Conservation (phyloP, 2,113 vertebrate species). For the Drymodes brunneopygia region DNA sequence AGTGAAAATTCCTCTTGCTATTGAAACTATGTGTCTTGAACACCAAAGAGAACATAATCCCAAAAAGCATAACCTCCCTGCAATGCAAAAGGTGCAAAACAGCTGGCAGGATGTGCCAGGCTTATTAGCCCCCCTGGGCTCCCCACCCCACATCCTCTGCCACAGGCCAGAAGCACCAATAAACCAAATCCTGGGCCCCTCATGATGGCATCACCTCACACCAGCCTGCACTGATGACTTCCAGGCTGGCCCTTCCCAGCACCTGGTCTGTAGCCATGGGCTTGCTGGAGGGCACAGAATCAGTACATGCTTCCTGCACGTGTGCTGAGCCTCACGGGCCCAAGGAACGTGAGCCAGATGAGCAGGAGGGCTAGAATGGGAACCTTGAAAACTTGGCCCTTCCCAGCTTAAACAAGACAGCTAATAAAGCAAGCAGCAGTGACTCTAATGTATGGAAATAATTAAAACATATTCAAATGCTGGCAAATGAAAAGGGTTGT, state of each 20-base stretch:
- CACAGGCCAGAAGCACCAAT: neutral
- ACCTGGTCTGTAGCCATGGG: neutral
- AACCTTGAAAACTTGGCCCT: neutral
- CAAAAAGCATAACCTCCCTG: neutral
- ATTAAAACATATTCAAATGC: neutral
- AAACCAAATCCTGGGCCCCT: neutral
- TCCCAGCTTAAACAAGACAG: neutral
- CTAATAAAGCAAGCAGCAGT: neutral
- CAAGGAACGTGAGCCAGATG: neutral
- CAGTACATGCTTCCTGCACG: fast-evolving
- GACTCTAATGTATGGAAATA: neutral
- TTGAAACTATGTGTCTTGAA: neutral
- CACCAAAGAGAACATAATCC: neutral
- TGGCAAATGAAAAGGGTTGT: neutral
- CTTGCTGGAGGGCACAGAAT: neutral
- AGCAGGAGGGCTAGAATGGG: neutral
- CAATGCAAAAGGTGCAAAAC: neutral
- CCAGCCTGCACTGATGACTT: fast-evolving
- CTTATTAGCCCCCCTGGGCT: neutral
- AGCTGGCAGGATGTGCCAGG: neutral
- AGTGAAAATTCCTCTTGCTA: neutral
- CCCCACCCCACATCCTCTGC: neutral
- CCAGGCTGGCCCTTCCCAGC: neutral
- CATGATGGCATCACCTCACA: fast-evolving
- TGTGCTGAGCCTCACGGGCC: fast-evolving